A percentile compares a stretch with the other conserved stretches of the same genome.
Evolutionary conservation across 2,888 invertebrate species (phyloP).

Genomic region (Phytoseiulus persimilis): DNA sequence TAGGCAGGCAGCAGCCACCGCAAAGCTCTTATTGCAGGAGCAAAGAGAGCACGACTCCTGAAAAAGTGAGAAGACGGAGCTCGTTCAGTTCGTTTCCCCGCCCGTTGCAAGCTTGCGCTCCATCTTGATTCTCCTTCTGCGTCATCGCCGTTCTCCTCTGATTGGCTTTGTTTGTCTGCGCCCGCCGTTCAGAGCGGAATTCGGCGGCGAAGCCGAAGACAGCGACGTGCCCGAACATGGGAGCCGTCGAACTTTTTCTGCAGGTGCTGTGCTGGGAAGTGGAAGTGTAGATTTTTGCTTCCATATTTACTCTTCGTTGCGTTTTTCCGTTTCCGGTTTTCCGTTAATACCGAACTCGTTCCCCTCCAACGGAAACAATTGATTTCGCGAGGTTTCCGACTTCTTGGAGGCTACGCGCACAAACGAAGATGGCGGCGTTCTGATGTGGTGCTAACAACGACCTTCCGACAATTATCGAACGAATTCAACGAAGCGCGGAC

Average conservation of each 20-base stretch:
- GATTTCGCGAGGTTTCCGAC: no score
- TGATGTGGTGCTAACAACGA: no score
- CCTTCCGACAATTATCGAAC: no score
- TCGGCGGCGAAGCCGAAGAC: neutral
- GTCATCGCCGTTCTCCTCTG: neutral
- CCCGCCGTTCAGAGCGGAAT: neutral
- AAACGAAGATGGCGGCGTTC: no score
- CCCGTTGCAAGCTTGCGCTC: neutral
- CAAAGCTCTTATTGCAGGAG: neutral
- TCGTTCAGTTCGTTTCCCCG: neutral
- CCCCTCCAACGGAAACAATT: no score
- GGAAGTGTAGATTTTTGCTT: neutral
- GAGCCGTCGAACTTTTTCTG: neutral
- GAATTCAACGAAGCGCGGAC: neutral
- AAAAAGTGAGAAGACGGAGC: neutral
- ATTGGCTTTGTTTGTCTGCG: constrained; percentile 5
- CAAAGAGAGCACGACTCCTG: neutral
- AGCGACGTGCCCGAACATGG: neutral
- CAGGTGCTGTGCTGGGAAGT: neutral
- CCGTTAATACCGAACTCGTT: no score
- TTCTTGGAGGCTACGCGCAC: no score
- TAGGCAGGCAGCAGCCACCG: neutral
- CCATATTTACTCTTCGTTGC: neutral
- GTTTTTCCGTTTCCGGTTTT: neutral
- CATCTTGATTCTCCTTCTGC: neutral